phyloP scores from a whole-genome alignment of 2,113 vertebrate species.

The Cyanoramphus novaezelandiae region DNA sequence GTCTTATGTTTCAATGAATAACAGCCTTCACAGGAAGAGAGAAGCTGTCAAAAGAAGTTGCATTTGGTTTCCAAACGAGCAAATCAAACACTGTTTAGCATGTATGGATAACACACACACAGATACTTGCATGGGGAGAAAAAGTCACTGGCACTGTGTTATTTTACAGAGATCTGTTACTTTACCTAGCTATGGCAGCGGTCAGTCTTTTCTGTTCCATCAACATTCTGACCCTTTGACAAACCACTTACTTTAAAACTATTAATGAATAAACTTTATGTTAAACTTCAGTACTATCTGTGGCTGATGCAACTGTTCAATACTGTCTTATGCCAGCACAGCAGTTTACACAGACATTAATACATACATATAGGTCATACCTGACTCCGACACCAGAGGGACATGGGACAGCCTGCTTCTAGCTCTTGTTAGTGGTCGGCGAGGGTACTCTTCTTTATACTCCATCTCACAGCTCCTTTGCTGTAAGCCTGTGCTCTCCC shows the following conservation, averaged over 20 bases:
- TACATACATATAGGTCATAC: constrained; percentile 67
- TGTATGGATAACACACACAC: not conserved
- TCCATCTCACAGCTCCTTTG: constrained; percentile 61
- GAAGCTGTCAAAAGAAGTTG: not conserved
- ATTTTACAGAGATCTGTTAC: not conserved
- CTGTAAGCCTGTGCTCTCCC: constrained; percentile 65
- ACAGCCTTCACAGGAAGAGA: constrained; percentile 25
- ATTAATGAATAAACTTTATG: not conserved
- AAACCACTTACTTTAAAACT: not conserved
- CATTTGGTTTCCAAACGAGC: not conserved
- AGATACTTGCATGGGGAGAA: not conserved
- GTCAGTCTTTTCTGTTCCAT: not conserved
- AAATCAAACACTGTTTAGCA: not conserved
- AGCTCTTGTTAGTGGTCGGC: constrained; percentile 91
- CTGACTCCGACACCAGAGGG: constrained; percentile 87
- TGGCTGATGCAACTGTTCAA: not conserved
- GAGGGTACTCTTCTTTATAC: constrained; percentile 79
- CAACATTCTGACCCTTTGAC: not conserved
- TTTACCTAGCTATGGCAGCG: not conserved
- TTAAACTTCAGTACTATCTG: not conserved
- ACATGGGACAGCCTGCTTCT: constrained; percentile 88
- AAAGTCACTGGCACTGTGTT: not conserved
- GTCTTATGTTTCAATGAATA: constrained; percentile 1
- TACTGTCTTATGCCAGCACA: not conserved
- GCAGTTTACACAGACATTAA: not conserved